Evolutionary conservation across 2,888 invertebrate genomes (phyloP).

Genomic region (Stenoptilia bipunctidactyla): DNA sequence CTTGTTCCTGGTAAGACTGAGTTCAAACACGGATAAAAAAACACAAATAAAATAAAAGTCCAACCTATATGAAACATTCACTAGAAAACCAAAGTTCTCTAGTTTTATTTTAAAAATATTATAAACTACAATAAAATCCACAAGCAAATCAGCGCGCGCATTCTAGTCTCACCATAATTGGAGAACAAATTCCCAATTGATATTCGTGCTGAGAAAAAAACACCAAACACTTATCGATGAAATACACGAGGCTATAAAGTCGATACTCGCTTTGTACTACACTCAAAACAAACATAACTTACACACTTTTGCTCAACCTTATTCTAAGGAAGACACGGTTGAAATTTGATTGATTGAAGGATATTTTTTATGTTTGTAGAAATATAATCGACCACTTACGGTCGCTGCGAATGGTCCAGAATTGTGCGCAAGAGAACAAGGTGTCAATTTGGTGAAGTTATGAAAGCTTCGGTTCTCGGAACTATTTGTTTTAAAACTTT

Average conservation of each 20-base stretch:
- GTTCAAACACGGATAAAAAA: too few species aligned
- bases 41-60: too few species aligned
- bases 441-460: slow-evolving; percentile 70
- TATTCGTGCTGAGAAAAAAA: slow-evolving; percentile 67
- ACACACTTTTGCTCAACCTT: slow-evolving; percentile 14
- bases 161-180: slow-evolving; percentile 62
- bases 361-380: slow-evolving; percentile 25
- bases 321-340: slow-evolving; percentile 10
- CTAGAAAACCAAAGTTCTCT: too few species aligned
- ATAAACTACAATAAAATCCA: too few species aligned
- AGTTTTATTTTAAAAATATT: too few species aligned
- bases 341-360: slow-evolving; percentile 13
- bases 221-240: slow-evolving; percentile 58
- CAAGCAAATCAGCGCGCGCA: slow-evolving; percentile 29
- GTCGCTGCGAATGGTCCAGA: slow-evolving; percentile 60
- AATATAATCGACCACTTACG: slow-evolving; percentile 66
- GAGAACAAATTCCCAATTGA: slow-evolving; percentile 67
- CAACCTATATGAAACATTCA: too few species aligned
- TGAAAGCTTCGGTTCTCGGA: slow-evolving; percentile 62
- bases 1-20: too few species aligned
- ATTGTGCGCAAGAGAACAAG: slow-evolving; percentile 62
- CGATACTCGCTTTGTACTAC: slow-evolving; percentile 42
- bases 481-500: slow-evolving; percentile 65
- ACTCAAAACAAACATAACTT: slow-evolving; percentile 21
- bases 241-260: slow-evolving; percentile 46